phyloP scores from a whole-genome alignment of 2,113 vertebrate species.

The Pongo abelii region DNA sequence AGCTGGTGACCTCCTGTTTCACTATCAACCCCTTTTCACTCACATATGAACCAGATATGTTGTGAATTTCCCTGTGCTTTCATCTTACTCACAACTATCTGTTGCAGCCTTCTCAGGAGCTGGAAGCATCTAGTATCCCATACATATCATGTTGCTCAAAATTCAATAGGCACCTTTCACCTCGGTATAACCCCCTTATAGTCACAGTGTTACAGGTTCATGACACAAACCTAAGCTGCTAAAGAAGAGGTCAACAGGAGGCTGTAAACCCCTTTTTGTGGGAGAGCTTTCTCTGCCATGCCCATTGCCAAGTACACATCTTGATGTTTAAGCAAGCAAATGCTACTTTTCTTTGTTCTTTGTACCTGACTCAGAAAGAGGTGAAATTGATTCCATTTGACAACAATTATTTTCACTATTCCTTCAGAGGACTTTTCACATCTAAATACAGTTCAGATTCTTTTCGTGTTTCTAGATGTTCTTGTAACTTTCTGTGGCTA shows the following conservation, averaged over 20 bases:
- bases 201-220: background rate
- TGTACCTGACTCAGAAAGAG: background rate
- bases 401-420: background rate
- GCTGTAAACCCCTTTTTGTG: background rate
- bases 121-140: background rate
- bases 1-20: background rate
- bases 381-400: slow-evolving; percentile 18
- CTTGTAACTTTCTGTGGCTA: slow-evolving; percentile 35
- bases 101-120: background rate
- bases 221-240: background rate
- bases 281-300: background rate
- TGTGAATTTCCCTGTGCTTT: background rate
- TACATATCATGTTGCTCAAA: background rate
- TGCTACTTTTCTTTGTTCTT: background rate
- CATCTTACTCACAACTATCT: background rate
- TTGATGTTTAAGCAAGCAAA: background rate
- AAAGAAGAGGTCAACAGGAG: background rate
- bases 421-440: slow-evolving; percentile 1
- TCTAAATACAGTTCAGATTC: slow-evolving; percentile 23
- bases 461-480: slow-evolving; percentile 43
- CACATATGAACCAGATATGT: background rate
- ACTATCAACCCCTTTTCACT: background rate
- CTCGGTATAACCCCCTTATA: background rate
- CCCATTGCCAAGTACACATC: background rate
- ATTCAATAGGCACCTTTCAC: background rate